Percentiles rank a stretch among this genome's conserved stretches.
Evolutionary conservation across 1,140 invertebrate species (phyloP).

Genomic region (Plodia interpunctella): DNA sequence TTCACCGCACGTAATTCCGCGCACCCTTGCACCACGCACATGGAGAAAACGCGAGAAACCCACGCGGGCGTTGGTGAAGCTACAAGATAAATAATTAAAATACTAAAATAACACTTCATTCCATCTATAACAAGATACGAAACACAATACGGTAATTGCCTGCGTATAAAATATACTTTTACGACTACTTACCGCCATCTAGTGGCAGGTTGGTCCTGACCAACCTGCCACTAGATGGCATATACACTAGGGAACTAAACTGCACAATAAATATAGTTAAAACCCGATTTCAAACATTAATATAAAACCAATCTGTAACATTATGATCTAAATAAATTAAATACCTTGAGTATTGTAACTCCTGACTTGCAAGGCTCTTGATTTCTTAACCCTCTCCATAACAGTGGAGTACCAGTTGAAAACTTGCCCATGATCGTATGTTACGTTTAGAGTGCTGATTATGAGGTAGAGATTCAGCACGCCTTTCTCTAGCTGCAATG

Average conservation of each 20-base stretch:
- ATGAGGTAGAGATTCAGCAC: slow-evolving; percentile 82
- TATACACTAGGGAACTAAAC: too few relatives aligned
- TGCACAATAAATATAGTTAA: too few relatives aligned
- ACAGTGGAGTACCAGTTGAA: slow-evolving; percentile 74
- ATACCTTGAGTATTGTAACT: not conserved
- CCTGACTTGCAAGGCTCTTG: slow-evolving; percentile 31
- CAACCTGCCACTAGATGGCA: too few relatives aligned
- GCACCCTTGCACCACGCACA: slow-evolving; percentile 79
- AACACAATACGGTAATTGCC: too few relatives aligned
- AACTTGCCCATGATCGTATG: slow-evolving; percentile 83
- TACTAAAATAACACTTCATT: too few relatives aligned
- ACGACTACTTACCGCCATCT: too few relatives aligned
- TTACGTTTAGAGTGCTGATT: slow-evolving; percentile 82
- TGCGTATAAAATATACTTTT: too few relatives aligned
- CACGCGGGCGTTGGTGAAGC: slow-evolving; percentile 19
- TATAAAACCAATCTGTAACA: not conserved
- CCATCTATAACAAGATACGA: too few relatives aligned
- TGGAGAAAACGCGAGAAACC: slow-evolving; percentile 60
- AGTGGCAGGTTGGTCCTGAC: too few relatives aligned
- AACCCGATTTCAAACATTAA: too few relatives aligned
- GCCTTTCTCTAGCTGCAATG: slow-evolving; percentile 80
- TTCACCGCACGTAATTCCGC: slow-evolving; percentile 80
- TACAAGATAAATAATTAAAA: not conserved
- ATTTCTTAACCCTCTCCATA: slow-evolving; percentile 30
- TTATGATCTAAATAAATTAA: too few relatives aligned